Evolutionary conservation across 2,797 vertebrate genomes (phyloP).

Genomic region (Trachops cirrhosus): DNA sequence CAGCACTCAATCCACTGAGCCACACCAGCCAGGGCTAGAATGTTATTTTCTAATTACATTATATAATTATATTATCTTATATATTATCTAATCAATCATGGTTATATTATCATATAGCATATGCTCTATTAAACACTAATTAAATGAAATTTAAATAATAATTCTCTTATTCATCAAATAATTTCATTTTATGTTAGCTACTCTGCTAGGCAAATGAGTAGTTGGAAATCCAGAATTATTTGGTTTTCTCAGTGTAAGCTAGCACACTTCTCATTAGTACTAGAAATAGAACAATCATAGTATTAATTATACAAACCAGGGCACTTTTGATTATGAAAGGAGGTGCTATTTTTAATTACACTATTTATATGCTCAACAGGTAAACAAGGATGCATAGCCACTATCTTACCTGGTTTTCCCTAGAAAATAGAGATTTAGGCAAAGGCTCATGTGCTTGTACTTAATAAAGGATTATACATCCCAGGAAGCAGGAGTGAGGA

Average conservation of each 20-base stretch:
- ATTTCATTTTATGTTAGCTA: not conserved
- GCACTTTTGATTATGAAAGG: not conserved
- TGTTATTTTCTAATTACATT: not conserved
- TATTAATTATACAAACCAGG: not conserved
- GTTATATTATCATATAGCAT: not conserved
- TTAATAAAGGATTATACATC: not conserved
- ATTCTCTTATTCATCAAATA: not conserved
- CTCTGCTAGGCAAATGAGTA: not conserved
- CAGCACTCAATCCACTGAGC: too few relatives aligned
- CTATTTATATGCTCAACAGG: not conserved
- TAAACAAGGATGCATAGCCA: not conserved
- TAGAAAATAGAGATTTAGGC: not conserved
- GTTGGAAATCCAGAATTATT: not conserved
- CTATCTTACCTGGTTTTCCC: not conserved
- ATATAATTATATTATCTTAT: not conserved
- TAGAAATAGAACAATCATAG: not conserved
- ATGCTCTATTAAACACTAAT: not conserved
- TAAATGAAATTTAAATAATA: slow-evolving; percentile 1
- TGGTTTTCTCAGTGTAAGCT: not conserved
- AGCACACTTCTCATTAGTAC: not conserved
- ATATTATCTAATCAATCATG: not conserved
- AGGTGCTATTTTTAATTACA: not conserved
- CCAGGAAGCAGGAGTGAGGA: not conserved
- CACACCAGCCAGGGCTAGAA: not conserved
- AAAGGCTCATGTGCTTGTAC: not conserved